Percentiles rank a stretch among this genome's conserved stretches.
phyloP scores from a whole-genome alignment of 1,140 invertebrate genomes.

The Apocrypta bakeri region DNA sequence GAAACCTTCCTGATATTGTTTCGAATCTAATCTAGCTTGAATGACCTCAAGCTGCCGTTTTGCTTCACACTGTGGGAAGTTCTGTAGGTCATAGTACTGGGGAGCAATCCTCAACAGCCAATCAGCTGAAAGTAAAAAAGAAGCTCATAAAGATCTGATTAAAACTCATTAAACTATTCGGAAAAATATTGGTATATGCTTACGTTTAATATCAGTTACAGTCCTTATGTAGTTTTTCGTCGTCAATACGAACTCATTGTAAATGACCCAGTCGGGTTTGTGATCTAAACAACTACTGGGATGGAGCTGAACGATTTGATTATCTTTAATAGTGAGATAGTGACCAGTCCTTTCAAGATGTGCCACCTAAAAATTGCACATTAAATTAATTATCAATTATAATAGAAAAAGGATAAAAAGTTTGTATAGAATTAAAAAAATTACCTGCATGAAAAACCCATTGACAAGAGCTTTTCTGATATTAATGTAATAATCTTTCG shows the following conservation, averaged over 20 bases:
- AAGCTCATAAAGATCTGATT: constrained; percentile 1
- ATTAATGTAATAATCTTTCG: constrained; percentile 98
- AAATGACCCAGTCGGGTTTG: constrained; percentile 99
- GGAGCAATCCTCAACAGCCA: constrained; percentile 97
- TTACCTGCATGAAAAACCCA: constrained; percentile 99
- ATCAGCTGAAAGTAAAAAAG: constrained; percentile 80
- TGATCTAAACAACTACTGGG: constrained; percentile 99
- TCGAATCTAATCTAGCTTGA: constrained; percentile 87
- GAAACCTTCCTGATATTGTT: constrained; percentile 91
- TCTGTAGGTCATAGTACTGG: constrained; percentile 98
- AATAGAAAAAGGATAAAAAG: neutral
- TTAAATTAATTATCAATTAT: constrained; percentile 11
- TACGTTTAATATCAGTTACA: constrained; percentile 98
- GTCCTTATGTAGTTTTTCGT: constrained; percentile 99
- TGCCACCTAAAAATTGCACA: constrained; percentile 81
- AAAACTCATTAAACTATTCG: neutral
- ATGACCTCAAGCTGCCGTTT: constrained; percentile 92
- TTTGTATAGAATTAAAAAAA: too few species aligned
- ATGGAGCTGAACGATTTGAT: constrained; percentile 98
- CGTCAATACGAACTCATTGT: constrained; percentile 99
- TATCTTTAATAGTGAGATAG: constrained; percentile 99
- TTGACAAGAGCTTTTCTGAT: constrained; percentile 98
- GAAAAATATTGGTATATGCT: constrained; percentile 68
- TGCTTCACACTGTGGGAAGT: constrained; percentile 98
- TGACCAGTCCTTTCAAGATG: constrained; percentile 96